phyloP scores from a whole-genome alignment of 1,140 invertebrate species.

The Lordiphosa collinella region DNA sequence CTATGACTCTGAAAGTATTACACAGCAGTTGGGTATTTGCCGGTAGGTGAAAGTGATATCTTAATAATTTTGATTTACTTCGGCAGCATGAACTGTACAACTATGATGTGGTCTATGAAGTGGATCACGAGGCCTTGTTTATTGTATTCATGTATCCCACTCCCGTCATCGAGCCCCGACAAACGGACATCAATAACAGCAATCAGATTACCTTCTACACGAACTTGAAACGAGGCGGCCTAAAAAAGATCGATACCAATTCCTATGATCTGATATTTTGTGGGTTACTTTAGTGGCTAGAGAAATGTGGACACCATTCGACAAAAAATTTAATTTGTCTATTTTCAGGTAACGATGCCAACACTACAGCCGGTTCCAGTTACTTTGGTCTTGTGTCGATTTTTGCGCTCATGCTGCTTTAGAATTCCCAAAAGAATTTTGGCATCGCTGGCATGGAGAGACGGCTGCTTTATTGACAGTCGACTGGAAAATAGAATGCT shows the following conservation, averaged over 20 bases:
- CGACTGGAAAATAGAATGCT: no score
- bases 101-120: conserved; percentile 90
- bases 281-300: conserved; percentile 90
- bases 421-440: no score
- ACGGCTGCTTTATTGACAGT: no score
- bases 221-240: conserved; percentile 85
- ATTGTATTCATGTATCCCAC: conserved; percentile 85
- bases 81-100: conserved; percentile 86
- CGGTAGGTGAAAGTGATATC: conserved; percentile 81
- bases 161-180: conserved; percentile 66
- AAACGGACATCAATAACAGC: conserved; percentile 79
- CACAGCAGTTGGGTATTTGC: conserved; percentile 92
- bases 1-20: conserved; percentile 94
- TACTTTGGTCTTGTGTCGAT: no score
- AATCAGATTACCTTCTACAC: conserved; percentile 87
- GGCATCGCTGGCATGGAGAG: no score
- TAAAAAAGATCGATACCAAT: conserved; percentile 83
- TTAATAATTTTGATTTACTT: background rate
- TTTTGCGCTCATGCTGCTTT: no score
- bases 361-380: conserved; percentile 47
- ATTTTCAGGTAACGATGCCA: conserved; percentile 81
- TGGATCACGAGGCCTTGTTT: conserved; percentile 88
- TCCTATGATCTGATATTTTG: conserved; percentile 89
- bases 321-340: conserved; percentile 4
- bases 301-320: background rate